Base-by-base conservation (phyloP, 2,888 invertebrate genomes). In the Sipha maydis region DNA sequence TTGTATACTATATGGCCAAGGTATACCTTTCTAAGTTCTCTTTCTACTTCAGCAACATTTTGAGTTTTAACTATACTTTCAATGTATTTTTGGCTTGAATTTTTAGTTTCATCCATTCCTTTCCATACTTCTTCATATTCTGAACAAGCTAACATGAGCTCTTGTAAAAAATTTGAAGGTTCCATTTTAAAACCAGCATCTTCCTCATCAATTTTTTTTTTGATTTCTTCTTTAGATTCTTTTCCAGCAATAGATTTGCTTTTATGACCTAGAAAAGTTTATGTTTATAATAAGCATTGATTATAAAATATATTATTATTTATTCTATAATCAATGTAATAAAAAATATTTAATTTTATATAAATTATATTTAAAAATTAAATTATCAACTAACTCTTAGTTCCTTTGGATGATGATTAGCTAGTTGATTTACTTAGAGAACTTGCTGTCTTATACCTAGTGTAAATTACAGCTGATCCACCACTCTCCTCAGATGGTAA, bases 401-500 rank as follows among this genome's bases (percentile, higher is more conserved):
- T 91, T 56, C 90, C 91, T 88, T 90, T 90, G 14, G 95, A 96
- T 3, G 94, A 95, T 4, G 94, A 82, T 41, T 88, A 93, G 0
- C 95, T 95, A 0, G 96, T 96, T 0, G 96, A 95, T 91, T 96
- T 96, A 91, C 96, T 96, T 7, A 83, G 89, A 91, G 96, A 96
- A 91, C 96, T 96, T 84, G 96, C 96, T 8, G 95, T 95, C n/a
- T 95, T 95, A 92, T 96, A 95, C 90, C 96, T 93, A 90, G 96
- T 96, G 90, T 97, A 95, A 92, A 98, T 95, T 90, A 96, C 93
- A 90, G 96, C 93, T 0, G 98, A 98, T 0, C 98, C 97, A 14
- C 98, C 98, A 90, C 96, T 95, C 91, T 98, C 98, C 90, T 96
- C 97, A 4, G 97, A 95, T 0, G 98, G 98, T 91, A 97, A 95